phyloP scores from a whole-genome alignment of 2,113 vertebrate genomes.

The Gasterosteus aculeatus region DNA sequence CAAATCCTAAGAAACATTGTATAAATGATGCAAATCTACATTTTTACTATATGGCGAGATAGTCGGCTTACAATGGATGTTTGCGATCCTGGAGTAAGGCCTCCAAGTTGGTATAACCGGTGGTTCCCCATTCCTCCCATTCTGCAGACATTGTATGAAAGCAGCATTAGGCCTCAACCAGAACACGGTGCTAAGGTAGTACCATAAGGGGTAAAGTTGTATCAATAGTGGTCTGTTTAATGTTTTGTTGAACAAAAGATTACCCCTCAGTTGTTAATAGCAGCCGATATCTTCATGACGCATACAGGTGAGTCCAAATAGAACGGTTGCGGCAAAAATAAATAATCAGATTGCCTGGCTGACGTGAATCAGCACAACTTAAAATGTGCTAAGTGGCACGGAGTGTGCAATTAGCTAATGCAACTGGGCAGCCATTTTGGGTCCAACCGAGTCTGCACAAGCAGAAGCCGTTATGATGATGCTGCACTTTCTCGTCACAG shows the following conservation, averaged over 20 bases:
- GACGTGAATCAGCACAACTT: conserved; percentile 39
- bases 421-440: conserved; percentile 44
- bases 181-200: not conserved
- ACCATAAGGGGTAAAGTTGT: not conserved
- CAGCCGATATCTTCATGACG: not conserved
- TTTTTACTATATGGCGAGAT: not conserved
- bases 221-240: not conserved
- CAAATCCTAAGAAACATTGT: not conserved
- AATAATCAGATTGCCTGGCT: not conserved
- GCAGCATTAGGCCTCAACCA: not conserved
- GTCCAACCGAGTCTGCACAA: conserved; percentile 41
- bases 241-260: not conserved
- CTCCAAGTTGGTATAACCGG: not conserved
- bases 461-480: conserved; percentile 54
- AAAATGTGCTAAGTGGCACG: conserved; percentile 40
- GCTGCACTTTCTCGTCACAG: conserved; percentile 58
- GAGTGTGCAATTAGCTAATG: conserved; percentile 72
- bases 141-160: not conserved
- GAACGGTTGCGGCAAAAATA: not conserved
- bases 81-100: not conserved
- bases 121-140: not conserved
- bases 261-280: not conserved
- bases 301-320: not conserved
- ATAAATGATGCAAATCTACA: not conserved
- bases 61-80: not conserved